Conservation (phyloP, 2,113 vertebrate genomes). For the Tupaia tana region DNA sequence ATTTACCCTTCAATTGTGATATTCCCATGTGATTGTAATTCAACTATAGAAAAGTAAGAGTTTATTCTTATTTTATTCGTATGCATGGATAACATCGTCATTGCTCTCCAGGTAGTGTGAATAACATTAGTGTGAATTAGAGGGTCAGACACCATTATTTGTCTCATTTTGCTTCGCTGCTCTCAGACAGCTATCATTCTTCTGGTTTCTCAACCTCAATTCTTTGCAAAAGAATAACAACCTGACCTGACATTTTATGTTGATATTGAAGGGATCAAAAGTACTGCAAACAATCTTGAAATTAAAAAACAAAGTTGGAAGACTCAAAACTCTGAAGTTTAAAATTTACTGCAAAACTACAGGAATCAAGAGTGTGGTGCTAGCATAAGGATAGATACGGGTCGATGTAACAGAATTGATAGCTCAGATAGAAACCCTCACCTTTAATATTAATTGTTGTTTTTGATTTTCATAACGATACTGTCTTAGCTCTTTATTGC, state of each 20-base stretch:
- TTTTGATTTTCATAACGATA: neutral
- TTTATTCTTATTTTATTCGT: neutral
- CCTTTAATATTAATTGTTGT: neutral
- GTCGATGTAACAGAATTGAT: neutral
- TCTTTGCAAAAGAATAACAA: neutral
- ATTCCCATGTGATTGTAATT: neutral
- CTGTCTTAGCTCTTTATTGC: no score
- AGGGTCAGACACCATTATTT: neutral
- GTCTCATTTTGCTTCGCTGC: neutral
- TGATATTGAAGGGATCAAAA: neutral
- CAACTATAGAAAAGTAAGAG: neutral
- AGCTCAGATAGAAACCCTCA: neutral
- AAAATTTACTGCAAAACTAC: neutral
- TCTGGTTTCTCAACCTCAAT: neutral
- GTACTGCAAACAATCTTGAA: neutral
- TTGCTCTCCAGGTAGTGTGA: neutral
- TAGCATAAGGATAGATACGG: neutral
- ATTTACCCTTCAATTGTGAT: neutral
- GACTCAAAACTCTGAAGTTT: neutral
- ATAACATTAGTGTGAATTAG: neutral
- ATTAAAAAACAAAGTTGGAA: neutral
- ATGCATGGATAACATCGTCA: neutral
- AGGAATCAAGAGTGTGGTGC: neutral
- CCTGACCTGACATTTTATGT: neutral
- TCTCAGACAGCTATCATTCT: neutral